Base-by-base conservation (phyloP, 2,113 vertebrate species). In the Seriola rivoliana region DNA sequence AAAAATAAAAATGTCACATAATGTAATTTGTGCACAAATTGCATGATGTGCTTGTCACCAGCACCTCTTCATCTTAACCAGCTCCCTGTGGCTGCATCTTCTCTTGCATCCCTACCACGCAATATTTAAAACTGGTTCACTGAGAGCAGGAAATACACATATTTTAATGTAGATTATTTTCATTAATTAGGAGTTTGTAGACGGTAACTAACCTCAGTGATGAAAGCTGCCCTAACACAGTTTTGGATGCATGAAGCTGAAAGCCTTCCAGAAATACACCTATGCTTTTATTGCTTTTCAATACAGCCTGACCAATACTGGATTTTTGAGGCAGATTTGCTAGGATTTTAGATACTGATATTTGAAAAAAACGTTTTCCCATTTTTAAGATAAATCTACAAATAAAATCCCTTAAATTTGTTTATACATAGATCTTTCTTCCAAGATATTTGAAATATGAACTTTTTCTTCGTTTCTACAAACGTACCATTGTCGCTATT, bases 1-100 rank as follows among this genome's bases (percentile, higher is more conserved):
- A 64, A 85, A 82, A 70, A 29, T 34, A 62, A 29, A 62, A 87
- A 77, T 54, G 40, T 42, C n/a, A 62, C 44, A 46, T 3, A 11
- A 46, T 38, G 38, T 38, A 38, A 38, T 8, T 46, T 42, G 40
- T 29, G 29, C 29, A 29, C 29, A 29, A 29, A 29, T 29, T 29
- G 3, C 54, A 68, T 71, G 36, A 64, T 34, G 55, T 0, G 1
- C 34, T 32, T 57, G 72, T 77, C 66, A 72, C 5, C 62, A 62
- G 25, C 34, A 68, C 12, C 23, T 44, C 21, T 23, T 64, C 58
- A 58, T 65, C 29, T 2, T 2, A 14, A n/a, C 5, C 58, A n/a
- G 17, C 21, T 65, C 36, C 46, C 34, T 4, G 19, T 4, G 14
- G 44, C 32, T 38, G 29, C 40, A 23, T 75, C 23, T 16, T 44